phyloP scores from a whole-genome alignment of 37 sponge, comb jelly and placozoan genomes.

The Halisarca cf. caerulea region DNA sequence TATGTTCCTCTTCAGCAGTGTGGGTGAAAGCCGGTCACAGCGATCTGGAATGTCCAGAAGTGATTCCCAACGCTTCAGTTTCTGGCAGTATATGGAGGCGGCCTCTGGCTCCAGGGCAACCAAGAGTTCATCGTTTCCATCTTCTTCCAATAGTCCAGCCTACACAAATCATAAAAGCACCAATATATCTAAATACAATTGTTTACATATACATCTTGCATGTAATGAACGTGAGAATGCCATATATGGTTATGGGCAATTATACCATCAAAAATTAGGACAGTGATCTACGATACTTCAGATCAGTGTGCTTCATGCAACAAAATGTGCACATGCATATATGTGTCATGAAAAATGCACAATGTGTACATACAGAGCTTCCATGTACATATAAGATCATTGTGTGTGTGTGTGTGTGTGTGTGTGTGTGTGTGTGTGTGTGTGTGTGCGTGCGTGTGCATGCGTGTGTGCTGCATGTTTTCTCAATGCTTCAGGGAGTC shows the following conservation, averaged over 20 bases:
- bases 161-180: constrained; percentile 18
- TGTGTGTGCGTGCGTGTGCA: no score
- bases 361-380: no score
- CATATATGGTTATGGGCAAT: neutral
- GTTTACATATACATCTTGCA: neutral
- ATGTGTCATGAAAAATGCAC: no score
- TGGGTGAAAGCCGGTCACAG: neutral
- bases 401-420: no score
- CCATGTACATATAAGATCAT: no score
- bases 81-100: constrained; percentile 66
- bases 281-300: no score
- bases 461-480: no score
- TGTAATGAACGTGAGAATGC: neutral
- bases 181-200: neutral
- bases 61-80: constrained; percentile 42
- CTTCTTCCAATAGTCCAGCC: constrained; percentile 64
- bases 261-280: no score
- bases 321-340: no score
- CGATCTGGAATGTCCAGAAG: constrained; percentile 33
- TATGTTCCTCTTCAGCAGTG: neutral
- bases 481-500: no score
- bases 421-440: no score
- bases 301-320: no score
- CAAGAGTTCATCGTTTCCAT: constrained; percentile 49
- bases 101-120: constrained; percentile 84